phyloP scores from a whole-genome alignment of 2,888 invertebrate species.

The Drosophila affinis region DNA sequence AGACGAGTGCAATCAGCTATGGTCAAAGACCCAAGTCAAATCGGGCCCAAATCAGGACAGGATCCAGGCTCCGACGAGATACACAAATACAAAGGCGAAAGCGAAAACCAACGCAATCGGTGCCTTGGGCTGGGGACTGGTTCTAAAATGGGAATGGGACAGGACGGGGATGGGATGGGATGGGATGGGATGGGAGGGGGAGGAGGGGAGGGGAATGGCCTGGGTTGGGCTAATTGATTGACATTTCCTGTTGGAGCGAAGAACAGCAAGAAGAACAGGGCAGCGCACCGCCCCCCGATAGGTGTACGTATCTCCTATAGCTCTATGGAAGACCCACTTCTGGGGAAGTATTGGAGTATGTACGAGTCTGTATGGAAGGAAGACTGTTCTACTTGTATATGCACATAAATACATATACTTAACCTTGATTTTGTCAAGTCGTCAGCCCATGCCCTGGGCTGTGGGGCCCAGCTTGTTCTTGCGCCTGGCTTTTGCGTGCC shows the following conservation, averaged over 20 bases:
- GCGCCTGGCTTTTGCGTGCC: constrained; percentile 48
- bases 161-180: not conserved
- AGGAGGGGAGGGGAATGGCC: not conserved
- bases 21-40: constrained; percentile 32
- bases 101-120: not conserved
- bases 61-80: not conserved
- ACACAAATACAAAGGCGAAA: constrained; percentile 1
- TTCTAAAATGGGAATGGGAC: not conserved
- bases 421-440: constrained; percentile 72
- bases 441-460: constrained; percentile 26
- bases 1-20: constrained; percentile 31
- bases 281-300: not conserved
- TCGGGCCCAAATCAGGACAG: not conserved
- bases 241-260: constrained; percentile 69
- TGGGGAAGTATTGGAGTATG: constrained; percentile 42
- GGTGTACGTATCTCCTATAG: not conserved
- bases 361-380: constrained; percentile 17
- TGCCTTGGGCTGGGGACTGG: constrained; percentile 24
- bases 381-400: constrained; percentile 40
- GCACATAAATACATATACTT: constrained; percentile 55
- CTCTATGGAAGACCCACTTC: constrained; percentile 10
- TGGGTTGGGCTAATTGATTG: constrained; percentile 74
- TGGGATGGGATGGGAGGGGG: too few relatives aligned
- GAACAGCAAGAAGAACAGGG: constrained; percentile 7
- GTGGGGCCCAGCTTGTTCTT: not conserved